Evolutionary conservation across 2,113 vertebrate species (phyloP), one percentile per base, ranked within the genome.

Genomic region (Guaruba guarouba): DNA sequence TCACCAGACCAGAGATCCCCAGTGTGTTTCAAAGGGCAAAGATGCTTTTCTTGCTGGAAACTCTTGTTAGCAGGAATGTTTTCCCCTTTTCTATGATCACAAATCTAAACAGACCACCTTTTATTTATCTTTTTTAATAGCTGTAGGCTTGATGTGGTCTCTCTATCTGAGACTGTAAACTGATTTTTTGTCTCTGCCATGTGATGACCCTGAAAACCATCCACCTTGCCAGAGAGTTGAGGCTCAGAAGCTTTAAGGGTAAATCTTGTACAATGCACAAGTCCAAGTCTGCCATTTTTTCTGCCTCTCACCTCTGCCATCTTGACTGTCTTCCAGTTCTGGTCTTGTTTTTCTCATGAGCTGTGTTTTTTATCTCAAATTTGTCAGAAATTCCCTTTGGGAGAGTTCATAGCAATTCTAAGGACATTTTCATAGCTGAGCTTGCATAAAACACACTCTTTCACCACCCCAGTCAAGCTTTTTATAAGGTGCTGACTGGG

Each of bases 121-220:
- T 29, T 6, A 33, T 2, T 8, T 11, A 18, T 1, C 10, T 44
- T 61, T 48, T 82, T 25, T 25, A 88, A 51, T 11, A 88, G 51
- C 4, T 77, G 8, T 9, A 76, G 35, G 43, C 19, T 94, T 93
- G 66, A 48, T 94, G 93, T 92, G 68, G 54, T 43, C 27, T 37
- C 20, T 63, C 10, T 79, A 33, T 81, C 51, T 49, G 20, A 79
- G 84, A 14, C n/a, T 84, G 48, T 63, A 89, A 93, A 74, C 61
- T 33, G 19, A 64, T 86, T 78, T 97, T 92, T 71, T 94, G 39
- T 54, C 73, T 90, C 63, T 54, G 68, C 29, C 68, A 75, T 73
- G 77, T 91, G 80, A 94, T 89, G 80, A 94, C 77, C 69, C 63
- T 79, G 82, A 82, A 90, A 92, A 44, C 28, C 25, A 88, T 81